Conservation (phyloP, 2,113 vertebrate genomes). For the Capricornis sumatraensis region DNA sequence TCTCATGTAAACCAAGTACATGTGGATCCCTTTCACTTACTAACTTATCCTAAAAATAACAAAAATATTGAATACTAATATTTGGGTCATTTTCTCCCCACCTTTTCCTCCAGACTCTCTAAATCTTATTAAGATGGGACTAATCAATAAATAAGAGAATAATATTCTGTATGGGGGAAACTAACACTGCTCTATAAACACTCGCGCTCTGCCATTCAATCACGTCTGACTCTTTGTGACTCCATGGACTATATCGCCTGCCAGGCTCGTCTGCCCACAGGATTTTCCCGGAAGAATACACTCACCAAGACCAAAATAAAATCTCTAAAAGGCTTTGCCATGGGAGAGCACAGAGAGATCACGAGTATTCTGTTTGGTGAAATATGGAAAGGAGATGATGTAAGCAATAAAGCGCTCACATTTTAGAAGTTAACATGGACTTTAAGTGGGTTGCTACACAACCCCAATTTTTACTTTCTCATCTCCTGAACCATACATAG, state of each 20-base stretch:
- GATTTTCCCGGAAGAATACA: neutral
- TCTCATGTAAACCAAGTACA: slow-evolving; percentile 5
- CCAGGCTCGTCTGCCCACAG: neutral
- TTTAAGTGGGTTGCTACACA: neutral
- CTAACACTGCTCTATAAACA: neutral
- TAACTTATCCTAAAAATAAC: slow-evolving; percentile 29
- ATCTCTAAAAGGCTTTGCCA: neutral
- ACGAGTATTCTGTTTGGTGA: neutral
- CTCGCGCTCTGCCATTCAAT: neutral
- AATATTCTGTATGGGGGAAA: neutral
- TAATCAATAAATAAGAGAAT: neutral
- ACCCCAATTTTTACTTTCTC: slow-evolving; percentile 20
- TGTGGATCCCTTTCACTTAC: neutral
- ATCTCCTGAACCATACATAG: slow-evolving; percentile 30
- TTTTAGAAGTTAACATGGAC: neutral
- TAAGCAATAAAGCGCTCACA: neutral
- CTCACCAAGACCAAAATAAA: neutral
- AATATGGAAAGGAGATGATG: neutral
- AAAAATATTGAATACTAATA: neutral
- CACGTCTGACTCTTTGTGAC: neutral
- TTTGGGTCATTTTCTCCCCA: neutral
- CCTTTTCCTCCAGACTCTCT: neutral
- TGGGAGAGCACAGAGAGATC: neutral
- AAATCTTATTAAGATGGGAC: neutral
- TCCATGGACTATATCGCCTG: neutral